phyloP scores from a whole-genome alignment of 35 echinoderm and acorn worm genomes.

The Lytechinus pictus region DNA sequence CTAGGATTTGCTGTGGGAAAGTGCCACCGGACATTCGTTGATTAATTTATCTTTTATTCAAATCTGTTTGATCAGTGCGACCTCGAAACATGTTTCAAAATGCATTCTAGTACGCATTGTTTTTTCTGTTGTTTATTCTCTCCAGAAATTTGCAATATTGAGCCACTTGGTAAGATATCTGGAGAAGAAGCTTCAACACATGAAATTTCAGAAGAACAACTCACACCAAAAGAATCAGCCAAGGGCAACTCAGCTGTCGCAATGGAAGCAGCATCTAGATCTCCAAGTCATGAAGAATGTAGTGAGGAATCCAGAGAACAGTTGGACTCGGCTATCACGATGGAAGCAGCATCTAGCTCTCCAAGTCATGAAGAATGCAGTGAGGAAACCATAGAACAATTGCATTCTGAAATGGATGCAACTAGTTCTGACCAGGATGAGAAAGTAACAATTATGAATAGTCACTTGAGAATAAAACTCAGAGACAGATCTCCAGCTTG shows the following conservation, averaged over 20 bases:
- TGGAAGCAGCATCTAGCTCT: neutral
- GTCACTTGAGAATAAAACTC: neutral
- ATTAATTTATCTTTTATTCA: no score
- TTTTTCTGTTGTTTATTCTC: no score
- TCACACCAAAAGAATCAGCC: no score
- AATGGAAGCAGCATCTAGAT: neutral
- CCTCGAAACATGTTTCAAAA: no score
- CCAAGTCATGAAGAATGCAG: neutral
- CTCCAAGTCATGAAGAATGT: neutral
- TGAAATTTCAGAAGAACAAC: no score
- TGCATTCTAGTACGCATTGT: no score
- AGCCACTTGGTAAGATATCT: no score
- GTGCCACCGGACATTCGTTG: no score
- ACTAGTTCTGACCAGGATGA: neutral
- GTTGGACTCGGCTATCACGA: neutral
- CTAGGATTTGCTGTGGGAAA: no score
- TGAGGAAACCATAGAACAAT: neutral
- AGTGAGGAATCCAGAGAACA: neutral
- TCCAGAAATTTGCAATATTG: no score
- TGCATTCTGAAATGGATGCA: neutral
- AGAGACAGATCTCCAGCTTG: neutral
- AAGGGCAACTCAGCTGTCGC: neutral
- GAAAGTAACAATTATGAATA: neutral
- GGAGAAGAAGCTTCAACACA: no score
- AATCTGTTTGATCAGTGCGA: no score